Evolutionary conservation across 2,888 invertebrate species (phyloP).

Genomic region (Tuberolachnus salignus): DNA sequence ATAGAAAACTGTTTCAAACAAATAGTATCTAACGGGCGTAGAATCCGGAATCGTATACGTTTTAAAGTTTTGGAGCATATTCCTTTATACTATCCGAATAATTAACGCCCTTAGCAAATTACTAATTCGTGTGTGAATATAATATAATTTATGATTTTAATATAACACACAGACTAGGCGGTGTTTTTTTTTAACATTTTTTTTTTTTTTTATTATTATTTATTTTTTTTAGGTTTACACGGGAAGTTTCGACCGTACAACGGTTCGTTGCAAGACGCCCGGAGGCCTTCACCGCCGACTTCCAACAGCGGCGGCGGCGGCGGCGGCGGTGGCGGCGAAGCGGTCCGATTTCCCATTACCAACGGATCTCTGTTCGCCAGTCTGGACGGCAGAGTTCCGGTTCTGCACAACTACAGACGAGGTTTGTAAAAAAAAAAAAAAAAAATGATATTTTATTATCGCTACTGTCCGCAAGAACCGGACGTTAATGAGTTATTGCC

Average conservation of each 20-base stretch:
- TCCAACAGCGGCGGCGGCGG: constrained; percentile 16
- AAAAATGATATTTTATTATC: too few species aligned
- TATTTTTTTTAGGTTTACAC: constrained; percentile 66
- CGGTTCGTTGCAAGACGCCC: constrained; percentile 62
- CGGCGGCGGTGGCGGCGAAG: constrained; percentile 58
- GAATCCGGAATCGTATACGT: too few species aligned
- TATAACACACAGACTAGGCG: not conserved
- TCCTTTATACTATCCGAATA: too few species aligned
- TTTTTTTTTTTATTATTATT: too few species aligned
- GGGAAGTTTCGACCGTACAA: constrained; percentile 68
- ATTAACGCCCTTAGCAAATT: too few species aligned
- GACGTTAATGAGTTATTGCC: too few species aligned
- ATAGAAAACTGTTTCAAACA: too few species aligned
- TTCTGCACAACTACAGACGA: constrained; percentile 65
- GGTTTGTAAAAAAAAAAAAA: constrained; percentile 62
- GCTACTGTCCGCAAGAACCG: too few species aligned
- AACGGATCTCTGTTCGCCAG: constrained; percentile 65
- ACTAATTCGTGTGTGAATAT: too few species aligned
- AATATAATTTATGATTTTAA: not conserved
- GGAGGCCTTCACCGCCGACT: constrained; percentile 61
- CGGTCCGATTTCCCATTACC: constrained; percentile 67
- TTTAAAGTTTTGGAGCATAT: too few species aligned
- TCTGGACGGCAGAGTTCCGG: constrained; percentile 67
- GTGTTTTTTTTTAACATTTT: too few species aligned
- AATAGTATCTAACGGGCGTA: too few species aligned